Evolutionary conservation across 1,140 invertebrate genomes (phyloP), one percentile per base, ranked within the genome.

Genomic region (Bombus picipes): DNA sequence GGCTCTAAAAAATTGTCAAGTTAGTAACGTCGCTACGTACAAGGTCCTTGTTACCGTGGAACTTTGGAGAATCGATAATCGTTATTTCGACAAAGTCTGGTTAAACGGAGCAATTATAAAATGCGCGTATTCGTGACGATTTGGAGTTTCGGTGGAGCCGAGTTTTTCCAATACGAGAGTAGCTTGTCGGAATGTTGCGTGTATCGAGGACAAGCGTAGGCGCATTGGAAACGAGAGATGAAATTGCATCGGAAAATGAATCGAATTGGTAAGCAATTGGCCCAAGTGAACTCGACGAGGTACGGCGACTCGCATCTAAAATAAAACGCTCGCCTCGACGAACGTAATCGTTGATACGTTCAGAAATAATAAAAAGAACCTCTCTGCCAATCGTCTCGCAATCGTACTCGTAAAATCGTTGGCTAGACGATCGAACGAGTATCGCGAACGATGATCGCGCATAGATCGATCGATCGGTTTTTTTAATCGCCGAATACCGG

Each of bases 171-270:
- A 47, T 86, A 65, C 57, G 39, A 34, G 57, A 47, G 32, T 77
- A 62, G 9, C 41, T 39, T 37, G 47, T 72, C 28, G 22, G 68
- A 53, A 79, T 28, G 65, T 68, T 43, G 9, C 43, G 22, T 34
- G 43, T 53, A 53, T 53, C 28, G n/a, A 47, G 62, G 39, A 78
- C 32, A 34, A 66, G 25, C 37, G 41, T 32, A 22, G n/a, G 62
- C 37, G 37, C 4, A 22, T 15, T 12, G 28, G 39, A 43, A 41
- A 68, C 22, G 57, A 22, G 59, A 28, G 41, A 32, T 43, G 47
- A 43, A 78, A 78, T 66, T 78, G 62, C 76, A 65, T 15, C 39
- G 77, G n/a, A 37, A 68, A 79, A 68, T 71, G 65, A 39, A 70
- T 37, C 34, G 78, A 53, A 68, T 53, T n/a, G 66, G 47, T 72